phyloP scores from a whole-genome alignment of 1,140 invertebrate species.

The Trachymyrmex cornetzi region DNA sequence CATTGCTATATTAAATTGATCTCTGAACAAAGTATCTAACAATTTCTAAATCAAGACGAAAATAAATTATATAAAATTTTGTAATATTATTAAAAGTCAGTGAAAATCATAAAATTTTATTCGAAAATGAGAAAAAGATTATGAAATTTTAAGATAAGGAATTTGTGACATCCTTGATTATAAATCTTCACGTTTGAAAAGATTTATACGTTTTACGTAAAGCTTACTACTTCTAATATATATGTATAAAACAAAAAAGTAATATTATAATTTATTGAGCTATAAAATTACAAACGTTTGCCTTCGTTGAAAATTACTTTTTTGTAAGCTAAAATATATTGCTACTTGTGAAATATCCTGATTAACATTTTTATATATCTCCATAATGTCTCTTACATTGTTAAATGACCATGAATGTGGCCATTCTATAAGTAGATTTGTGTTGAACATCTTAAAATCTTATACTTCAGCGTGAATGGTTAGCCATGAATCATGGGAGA shows the following conservation, averaged over 20 bases:
- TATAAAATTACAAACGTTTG: not conserved
- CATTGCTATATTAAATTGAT: too few relatives aligned
- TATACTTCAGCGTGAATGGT: not conserved
- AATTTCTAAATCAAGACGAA: too few relatives aligned
- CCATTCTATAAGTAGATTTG: not conserved
- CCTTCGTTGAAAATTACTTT: not conserved
- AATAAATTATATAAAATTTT: too few relatives aligned
- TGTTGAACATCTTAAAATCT: conserved; percentile 6
- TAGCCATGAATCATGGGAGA: not conserved
- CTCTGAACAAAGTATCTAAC: too few relatives aligned
- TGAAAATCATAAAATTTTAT: too few relatives aligned
- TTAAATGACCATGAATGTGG: not conserved
- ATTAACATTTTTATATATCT: not conserved
- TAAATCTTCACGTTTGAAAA: not conserved
- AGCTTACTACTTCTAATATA: not conserved
- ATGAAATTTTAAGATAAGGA: too few relatives aligned
- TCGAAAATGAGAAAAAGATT: too few relatives aligned
- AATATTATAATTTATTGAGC: not conserved
- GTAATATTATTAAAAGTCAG: too few relatives aligned
- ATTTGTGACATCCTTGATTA: not conserved
- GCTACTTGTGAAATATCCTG: too few relatives aligned
- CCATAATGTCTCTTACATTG: not conserved
- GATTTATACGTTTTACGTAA: not conserved
- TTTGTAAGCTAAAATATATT: not conserved
- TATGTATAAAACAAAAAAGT: not conserved